Evolutionary conservation across 2,797 vertebrate genomes (phyloP).

Genomic region (Neosalanx taihuensis): DNA sequence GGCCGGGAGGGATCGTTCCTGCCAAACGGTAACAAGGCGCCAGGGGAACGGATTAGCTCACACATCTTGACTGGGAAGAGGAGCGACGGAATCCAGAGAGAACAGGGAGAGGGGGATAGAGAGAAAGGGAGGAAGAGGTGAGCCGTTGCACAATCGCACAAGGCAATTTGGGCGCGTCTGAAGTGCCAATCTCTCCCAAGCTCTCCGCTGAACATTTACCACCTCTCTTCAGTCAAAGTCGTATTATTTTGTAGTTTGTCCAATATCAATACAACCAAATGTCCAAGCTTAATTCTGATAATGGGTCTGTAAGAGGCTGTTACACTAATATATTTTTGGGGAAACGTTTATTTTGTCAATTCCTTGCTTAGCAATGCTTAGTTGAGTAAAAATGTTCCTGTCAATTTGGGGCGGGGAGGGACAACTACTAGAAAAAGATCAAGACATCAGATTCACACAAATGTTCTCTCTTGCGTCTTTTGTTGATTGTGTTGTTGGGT

Average conservation of each 20-base stretch:
- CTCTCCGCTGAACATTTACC: constrained; percentile 45
- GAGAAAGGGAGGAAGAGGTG: constrained; percentile 54
- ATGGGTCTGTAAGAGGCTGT: constrained; percentile 29
- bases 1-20: constrained; percentile 64
- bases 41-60: constrained; percentile 89
- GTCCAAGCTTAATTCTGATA: not conserved
- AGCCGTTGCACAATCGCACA: constrained; percentile 74
- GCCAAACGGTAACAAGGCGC: constrained; percentile 93
- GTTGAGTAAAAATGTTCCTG: constrained; percentile 26
- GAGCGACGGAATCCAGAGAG: not conserved
- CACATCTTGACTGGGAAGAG: constrained; percentile 47
- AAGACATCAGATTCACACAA: constrained; percentile 31
- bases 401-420: not conserved
- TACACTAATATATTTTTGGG: constrained; percentile 17
- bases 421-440: constrained; percentile 1
- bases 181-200: constrained; percentile 51
- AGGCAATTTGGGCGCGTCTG: constrained; percentile 68
- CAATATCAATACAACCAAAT: constrained; percentile 18
- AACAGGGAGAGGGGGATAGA: constrained; percentile 36
- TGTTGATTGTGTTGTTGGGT: constrained; percentile 42
- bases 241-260: constrained; percentile 15
- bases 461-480: constrained; percentile 26
- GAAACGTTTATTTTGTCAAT: constrained; percentile 18
- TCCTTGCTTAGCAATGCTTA: constrained; percentile 28
- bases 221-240: constrained; percentile 20